phyloP scores from a whole-genome alignment of 2,113 vertebrate species.

The Otus sunia region DNA sequence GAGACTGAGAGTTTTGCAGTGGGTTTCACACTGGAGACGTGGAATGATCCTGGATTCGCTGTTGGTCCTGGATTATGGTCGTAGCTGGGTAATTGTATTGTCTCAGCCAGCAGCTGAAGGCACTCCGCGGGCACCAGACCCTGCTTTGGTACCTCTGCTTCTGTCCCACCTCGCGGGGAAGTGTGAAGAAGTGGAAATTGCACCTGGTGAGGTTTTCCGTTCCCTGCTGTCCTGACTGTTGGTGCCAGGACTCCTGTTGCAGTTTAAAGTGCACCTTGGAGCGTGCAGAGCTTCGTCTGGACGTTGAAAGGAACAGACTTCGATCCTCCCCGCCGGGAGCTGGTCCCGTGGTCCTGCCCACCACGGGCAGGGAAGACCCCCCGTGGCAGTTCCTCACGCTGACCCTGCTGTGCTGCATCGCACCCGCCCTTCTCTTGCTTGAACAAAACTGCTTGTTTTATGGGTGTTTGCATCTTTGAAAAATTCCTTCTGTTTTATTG shows the following conservation, averaged over 20 bases:
- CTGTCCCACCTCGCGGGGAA: accelerated
- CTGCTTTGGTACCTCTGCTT: background rate
- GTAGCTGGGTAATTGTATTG: background rate
- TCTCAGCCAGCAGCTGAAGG: background rate
- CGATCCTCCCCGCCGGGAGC: background rate
- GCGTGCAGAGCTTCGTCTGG: background rate
- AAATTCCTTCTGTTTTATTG: background rate
- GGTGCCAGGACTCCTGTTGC: background rate
- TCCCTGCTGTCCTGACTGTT: background rate
- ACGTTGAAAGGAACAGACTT: background rate
- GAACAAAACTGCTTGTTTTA: background rate
- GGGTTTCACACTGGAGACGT: background rate
- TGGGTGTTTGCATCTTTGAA: background rate
- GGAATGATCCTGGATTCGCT: background rate
- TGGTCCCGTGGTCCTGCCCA: background rate
- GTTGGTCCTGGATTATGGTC: background rate
- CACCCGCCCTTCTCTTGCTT: background rate
- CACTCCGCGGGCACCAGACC: too few species aligned
- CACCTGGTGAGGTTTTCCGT: background rate
- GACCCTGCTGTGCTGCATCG: background rate
- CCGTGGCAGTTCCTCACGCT: background rate
- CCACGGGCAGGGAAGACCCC: background rate
- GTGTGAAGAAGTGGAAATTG: background rate
- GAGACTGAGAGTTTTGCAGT: background rate
- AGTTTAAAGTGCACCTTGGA: background rate